Percentiles rank a stretch among this genome's conserved stretches.
Conservation (phyloP, 1,140 invertebrate genomes). For the Galleria mellonella region DNA sequence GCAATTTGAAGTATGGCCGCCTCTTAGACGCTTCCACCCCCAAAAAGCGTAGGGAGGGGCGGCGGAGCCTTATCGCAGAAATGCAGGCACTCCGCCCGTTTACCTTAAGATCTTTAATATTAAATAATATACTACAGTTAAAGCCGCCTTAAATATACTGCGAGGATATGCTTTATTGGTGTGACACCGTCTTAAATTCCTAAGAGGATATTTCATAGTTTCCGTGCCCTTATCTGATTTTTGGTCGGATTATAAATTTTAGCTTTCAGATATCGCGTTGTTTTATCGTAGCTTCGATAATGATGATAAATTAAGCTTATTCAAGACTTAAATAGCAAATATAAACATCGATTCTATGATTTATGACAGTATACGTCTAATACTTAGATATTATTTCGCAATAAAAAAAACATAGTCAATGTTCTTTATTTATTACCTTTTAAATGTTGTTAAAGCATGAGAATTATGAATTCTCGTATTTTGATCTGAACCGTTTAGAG, state of each 20-base stretch:
- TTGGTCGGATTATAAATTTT: no score
- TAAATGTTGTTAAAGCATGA: no score
- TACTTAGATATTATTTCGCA: no score
- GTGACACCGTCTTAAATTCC: slow-evolving; percentile 8
- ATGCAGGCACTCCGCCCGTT: slow-evolving; percentile 65
- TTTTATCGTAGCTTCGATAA: neutral
- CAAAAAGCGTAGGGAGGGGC: slow-evolving; percentile 37
- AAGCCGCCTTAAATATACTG: slow-evolving; percentile 47
- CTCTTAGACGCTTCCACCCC: slow-evolving; percentile 57
- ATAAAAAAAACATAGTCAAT: no score
- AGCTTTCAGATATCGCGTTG: neutral
- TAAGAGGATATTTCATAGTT: neutral
- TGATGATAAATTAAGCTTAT: neutral
- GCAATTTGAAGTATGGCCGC: slow-evolving; percentile 69
- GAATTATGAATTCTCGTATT: no score
- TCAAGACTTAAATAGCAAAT: neutral
- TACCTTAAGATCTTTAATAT: slow-evolving; percentile 74
- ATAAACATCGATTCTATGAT: no score
- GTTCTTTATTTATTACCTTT: no score
- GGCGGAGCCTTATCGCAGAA: slow-evolving; percentile 63
- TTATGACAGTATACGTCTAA: no score
- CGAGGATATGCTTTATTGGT: slow-evolving; percentile 43
- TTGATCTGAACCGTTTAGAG: no score
- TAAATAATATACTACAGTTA: slow-evolving; percentile 71
- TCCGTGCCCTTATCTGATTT: no score